Evolutionary conservation across 2,888 invertebrate genomes (phyloP), one percentile per base, ranked within the genome.

Genomic region (Lithophane socia): DNA sequence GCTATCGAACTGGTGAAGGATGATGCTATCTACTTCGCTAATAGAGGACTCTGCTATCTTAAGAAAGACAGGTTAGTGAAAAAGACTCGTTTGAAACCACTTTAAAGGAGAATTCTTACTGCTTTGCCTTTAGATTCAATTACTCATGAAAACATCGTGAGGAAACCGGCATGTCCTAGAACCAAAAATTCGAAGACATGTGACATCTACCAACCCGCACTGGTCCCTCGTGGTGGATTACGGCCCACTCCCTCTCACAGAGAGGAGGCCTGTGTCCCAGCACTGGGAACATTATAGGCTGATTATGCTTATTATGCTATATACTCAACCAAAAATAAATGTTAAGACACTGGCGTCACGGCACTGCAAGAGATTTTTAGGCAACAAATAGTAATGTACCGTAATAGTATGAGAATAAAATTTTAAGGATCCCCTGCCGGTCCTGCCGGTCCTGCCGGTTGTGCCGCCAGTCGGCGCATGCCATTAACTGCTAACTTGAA

Each of bases 11-110:
- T 98, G 76, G 98, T 98, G 89, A 97, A 98, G 13, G 97, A 97
- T 92, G 98, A 99, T 92, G 97, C 99, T 3, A 97, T 98, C 21
- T 98, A 98, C 91, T 99, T 97, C 90, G 98, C 99, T 0, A 99
- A 99, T 93, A 97, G 99, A 87, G 99, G 99, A 2, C 97, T 99
- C 73, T 99, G 99, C 88, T 97, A 98, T 83, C 96, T 99, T 16
- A 99, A 98, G 94, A 97, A 98, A 87, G 97, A 98, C 84, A 97
- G 98, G 98, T 99, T 95, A 93, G 96, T 94, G 9, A n/a, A 16
- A 3, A 3, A 24, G 24, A 47, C n/a, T 16, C 2, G 9, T 4
- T 64, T 44, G 21, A 16, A n/a, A 42, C 7, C 10, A 18, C 10
- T 24, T 24, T 24, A 7, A 24, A 24, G 58, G 56, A 56, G n/a